phyloP scores from a whole-genome alignment of 1,140 invertebrate species.

The Choristoneura fumiferana region DNA sequence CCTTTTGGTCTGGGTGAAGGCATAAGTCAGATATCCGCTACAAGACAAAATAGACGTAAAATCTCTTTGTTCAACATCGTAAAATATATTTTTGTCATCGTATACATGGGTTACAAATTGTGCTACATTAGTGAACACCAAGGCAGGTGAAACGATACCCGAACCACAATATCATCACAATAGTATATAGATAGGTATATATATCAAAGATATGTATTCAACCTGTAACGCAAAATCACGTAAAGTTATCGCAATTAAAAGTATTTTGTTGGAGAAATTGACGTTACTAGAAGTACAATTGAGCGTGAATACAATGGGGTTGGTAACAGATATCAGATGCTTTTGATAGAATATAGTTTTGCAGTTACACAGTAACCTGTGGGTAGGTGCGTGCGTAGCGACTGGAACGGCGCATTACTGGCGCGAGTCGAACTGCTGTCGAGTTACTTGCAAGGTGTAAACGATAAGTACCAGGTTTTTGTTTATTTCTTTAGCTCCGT shows the following conservation, averaged over 20 bases:
- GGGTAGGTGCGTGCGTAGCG: neutral
- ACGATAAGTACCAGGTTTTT: neutral
- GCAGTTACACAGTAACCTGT: constrained; percentile 14
- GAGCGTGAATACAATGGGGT: constrained; percentile 55
- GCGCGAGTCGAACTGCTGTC: neutral
- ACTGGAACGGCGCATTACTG: constrained; percentile 18
- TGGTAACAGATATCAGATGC: constrained; percentile 49
- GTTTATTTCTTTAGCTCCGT: neutral
- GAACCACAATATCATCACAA: constrained; percentile 43
- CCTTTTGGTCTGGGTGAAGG: constrained; percentile 60
- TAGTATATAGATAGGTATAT: constrained; percentile 57
- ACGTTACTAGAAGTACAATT: constrained; percentile 63
- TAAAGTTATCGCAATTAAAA: constrained; percentile 50
- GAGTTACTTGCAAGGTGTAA: neutral
- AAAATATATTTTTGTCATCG: constrained; percentile 75
- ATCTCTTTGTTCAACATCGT: constrained; percentile 73
- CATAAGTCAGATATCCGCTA: constrained; percentile 57
- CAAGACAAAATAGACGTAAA: constrained; percentile 72
- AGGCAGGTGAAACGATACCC: constrained; percentile 71
- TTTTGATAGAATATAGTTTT: constrained; percentile 22
- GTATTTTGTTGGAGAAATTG: constrained; percentile 54
- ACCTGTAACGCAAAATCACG: constrained; percentile 69
- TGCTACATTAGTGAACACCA: constrained; percentile 75
- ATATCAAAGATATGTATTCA: constrained; percentile 74
- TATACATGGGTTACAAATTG: constrained; percentile 78